These are phyloP conservation scores for Actenoides lindsayi DNA, from an alignment of 2,113 vertebrate genomes.

Conservation along the genomic window DNA sequence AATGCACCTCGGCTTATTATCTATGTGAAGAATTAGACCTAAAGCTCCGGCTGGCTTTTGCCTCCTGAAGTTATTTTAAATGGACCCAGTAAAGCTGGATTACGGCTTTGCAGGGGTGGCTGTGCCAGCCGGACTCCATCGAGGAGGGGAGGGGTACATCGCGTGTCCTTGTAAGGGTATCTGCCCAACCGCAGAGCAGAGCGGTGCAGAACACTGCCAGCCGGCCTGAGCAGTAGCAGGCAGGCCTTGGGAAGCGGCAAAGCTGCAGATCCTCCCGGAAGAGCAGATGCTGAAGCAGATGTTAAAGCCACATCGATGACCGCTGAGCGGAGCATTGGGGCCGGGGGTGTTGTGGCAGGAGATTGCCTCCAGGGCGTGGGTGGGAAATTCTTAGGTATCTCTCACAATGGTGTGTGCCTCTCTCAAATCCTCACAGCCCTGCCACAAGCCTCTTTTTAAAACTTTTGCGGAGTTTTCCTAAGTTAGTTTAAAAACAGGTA, in stretches of 20 bases:
- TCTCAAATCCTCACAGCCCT: neutral
- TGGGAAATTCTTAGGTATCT: neutral
- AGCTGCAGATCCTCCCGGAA: neutral
- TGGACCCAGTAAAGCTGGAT: neutral
- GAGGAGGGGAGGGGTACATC: fast-evolving
- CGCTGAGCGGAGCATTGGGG: fast-evolving
- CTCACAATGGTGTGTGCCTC: neutral
- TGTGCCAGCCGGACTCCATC: fast-evolving
- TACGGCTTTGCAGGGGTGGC: neutral
- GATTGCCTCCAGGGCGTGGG: neutral
- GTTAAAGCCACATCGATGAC: neutral
- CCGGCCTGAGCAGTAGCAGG: neutral
- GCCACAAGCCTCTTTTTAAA: neutral
- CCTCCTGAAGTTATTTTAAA: neutral
- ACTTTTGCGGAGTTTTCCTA: neutral
- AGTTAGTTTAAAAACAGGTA: neutral
- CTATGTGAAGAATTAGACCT: neutral
- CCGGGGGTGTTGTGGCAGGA: neutral
- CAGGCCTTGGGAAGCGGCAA: neutral
- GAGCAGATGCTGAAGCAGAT: neutral
- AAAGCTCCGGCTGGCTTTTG: neutral
- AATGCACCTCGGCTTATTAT: neutral
- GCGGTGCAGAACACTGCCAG: neutral
- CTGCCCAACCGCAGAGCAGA: fast-evolving
- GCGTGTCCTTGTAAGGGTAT: neutral